Evolutionary conservation across 2,797 vertebrate genomes (phyloP), one percentile per base, ranked within the genome.

Genomic region (Acrossocheilus fasciatus): DNA sequence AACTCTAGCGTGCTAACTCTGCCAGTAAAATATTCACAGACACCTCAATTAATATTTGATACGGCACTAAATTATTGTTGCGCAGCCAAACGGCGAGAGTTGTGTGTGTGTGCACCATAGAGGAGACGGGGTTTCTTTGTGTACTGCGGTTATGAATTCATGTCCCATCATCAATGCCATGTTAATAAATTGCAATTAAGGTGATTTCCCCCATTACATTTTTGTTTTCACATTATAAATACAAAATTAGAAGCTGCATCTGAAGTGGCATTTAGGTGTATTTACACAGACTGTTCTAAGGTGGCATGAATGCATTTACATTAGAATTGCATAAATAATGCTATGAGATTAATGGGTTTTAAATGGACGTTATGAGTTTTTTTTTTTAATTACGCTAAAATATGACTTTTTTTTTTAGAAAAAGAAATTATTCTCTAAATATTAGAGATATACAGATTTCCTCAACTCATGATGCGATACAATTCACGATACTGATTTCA

Each of bases 11-110:
- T 23, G 80, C 54, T 70, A 84, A 88, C 87, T 80, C 83, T 76
- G n/a, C 41, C 43, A 79, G 83, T 90, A 81, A 89, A 90, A 87
- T 88, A 88, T 90, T 92, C 90, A 87, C 84, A 89, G 85, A 88
- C 73, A 69, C 45, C 39, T 76, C 8, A 52, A 90, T 90, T 89
- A 89, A 91, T 92, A 90, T 89, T 89, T 91, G 74, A 88, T 87
- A 84, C 66, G 81, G 72, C 39, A 82, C 86, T 89, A 89, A 91
- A 91, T 83, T 87, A 88, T 82, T 90, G 87, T 82, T 86, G 82
- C 64, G 36, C 50, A 89, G 82, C 74, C 66, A 84, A 89, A 89
- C 70, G 85, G 87, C 45, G 30, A 75, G 76, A 23, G 23, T 59
- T 90, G 88, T 79, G 57, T 41, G 50, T 62, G 83, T 74, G 23